Percentiles rank a stretch among this genome's conserved stretches.
Conservation (phyloP, 2,797 vertebrate genomes). For the Phrynocephalus vlangalii region DNA sequence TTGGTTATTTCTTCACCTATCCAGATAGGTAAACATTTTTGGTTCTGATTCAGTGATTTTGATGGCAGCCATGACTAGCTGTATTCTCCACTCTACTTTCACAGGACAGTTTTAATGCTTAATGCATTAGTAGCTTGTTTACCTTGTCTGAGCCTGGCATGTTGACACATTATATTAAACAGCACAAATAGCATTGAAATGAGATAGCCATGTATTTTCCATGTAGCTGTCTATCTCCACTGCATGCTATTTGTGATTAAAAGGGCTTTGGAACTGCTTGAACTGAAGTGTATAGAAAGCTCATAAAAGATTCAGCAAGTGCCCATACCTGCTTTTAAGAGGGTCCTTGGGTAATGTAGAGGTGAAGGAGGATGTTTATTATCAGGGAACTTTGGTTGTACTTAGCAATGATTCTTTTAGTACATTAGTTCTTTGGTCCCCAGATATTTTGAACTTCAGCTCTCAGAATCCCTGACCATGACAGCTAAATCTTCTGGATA, state of each 20-base stretch:
- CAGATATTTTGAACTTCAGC: no score
- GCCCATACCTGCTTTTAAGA: neutral
- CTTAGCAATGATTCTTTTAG: no score
- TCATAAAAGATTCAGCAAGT: neutral
- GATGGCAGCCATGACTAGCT: conserved; percentile 8
- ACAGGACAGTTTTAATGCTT: conserved; percentile 30
- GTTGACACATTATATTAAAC: conserved; percentile 34
- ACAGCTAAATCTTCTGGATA: no score
- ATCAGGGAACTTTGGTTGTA: no score
- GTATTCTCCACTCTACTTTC: conserved; percentile 35
- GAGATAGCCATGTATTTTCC: conserved; percentile 38
- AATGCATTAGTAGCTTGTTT: conserved; percentile 51
- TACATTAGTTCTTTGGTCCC: no score
- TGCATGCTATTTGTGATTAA: neutral
- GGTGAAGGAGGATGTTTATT: no score
- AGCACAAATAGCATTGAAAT: conserved; percentile 20
- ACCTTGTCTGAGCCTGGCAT: conserved; percentile 36
- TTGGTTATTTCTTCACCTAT: conserved; percentile 38
- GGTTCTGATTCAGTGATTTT: neutral
- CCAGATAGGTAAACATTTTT: neutral
- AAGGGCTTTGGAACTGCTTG: conserved; percentile 18
- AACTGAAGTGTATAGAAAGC: neutral
- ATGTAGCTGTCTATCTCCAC: conserved; percentile 24
- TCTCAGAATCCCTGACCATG: no score
- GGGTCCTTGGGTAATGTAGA: no score